Evolutionary conservation across 2,888 invertebrate species (phyloP).

Genomic region (Marronus borbonicus): DNA sequence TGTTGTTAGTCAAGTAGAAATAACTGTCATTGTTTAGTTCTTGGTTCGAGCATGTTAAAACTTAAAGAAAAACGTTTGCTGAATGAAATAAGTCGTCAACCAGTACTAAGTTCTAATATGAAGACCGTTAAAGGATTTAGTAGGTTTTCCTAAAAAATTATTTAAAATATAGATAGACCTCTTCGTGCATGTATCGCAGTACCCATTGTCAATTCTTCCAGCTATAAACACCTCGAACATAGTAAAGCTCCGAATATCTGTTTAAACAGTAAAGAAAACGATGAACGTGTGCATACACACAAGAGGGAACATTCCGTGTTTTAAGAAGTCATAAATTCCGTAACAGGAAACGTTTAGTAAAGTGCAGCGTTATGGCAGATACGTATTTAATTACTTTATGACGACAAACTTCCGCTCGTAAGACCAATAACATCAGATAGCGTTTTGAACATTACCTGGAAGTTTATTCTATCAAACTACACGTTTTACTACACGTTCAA

Average conservation of each 20-base stretch:
- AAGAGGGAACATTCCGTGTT: slow-evolving; percentile 9
- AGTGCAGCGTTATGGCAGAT: slow-evolving; percentile 2
- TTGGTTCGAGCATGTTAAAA: no score
- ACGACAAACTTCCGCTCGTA: slow-evolving; percentile 27
- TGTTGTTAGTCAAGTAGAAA: no score
- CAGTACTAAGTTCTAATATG: no score
- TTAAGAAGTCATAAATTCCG: slow-evolving; percentile 21
- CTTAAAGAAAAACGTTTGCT: no score
- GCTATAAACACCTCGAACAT: background rate
- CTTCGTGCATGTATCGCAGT: background rate
- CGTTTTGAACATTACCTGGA: slow-evolving; percentile 19
- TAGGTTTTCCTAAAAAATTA: no score
- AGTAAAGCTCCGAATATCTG: no score
- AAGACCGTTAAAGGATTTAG: no score
- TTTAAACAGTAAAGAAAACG: background rate
- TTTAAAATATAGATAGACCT: background rate
- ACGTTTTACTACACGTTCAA: background rate
- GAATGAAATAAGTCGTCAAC: no score
- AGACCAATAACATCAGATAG: slow-evolving; percentile 2
- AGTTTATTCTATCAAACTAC: slow-evolving; percentile 27
- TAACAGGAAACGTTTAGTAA: slow-evolving; percentile 35
- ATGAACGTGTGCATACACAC: background rate
- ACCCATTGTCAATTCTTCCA: background rate
- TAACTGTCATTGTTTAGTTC: no score
- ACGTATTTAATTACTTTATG: slow-evolving; percentile 36